Conservation (phyloP, 2,888 invertebrate species). For the Escarpia spicata region DNA sequence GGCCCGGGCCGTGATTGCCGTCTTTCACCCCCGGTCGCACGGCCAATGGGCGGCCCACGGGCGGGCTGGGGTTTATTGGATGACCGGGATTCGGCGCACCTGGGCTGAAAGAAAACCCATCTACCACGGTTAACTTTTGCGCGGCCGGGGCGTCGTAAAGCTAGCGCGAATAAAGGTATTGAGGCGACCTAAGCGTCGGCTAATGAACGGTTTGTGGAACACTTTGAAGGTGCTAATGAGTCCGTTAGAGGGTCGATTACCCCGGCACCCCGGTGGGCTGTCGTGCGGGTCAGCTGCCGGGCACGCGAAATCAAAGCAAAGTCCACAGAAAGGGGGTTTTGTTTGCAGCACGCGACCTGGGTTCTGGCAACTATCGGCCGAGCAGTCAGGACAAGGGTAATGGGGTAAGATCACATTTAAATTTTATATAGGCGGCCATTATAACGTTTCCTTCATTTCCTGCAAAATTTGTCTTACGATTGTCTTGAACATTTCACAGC, state of each 20-base stretch:
- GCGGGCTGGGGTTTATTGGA: background rate
- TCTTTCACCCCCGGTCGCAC: background rate
- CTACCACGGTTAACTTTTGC: background rate
- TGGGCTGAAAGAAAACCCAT: slow-evolving; percentile 3
- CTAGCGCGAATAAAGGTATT: slow-evolving; percentile 9
- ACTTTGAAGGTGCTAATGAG: slow-evolving; percentile 13
- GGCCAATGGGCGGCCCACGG: background rate
- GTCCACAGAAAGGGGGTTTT: background rate
- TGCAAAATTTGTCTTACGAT: too few relatives aligned
- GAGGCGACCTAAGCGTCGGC: slow-evolving; percentile 1
- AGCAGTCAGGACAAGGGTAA: background rate
- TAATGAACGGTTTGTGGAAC: slow-evolving; percentile 13
- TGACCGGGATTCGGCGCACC: background rate
- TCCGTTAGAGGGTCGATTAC: slow-evolving; percentile 7
- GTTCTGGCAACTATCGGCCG: background rate
- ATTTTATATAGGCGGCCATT: too few relatives aligned
- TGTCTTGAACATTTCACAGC: too few relatives aligned
- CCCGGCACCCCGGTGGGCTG: background rate
- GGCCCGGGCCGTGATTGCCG: background rate
- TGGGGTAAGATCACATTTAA: too few relatives aligned
- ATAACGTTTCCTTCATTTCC: too few relatives aligned
- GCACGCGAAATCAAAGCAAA: background rate
- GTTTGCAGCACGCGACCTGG: background rate
- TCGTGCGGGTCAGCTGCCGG: slow-evolving; percentile 12
- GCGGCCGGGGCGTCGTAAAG: background rate